Evolutionary conservation across 2,797 vertebrate genomes (phyloP), one percentile per base, ranked within the genome.

Genomic region (Orestias chungarensis): DNA sequence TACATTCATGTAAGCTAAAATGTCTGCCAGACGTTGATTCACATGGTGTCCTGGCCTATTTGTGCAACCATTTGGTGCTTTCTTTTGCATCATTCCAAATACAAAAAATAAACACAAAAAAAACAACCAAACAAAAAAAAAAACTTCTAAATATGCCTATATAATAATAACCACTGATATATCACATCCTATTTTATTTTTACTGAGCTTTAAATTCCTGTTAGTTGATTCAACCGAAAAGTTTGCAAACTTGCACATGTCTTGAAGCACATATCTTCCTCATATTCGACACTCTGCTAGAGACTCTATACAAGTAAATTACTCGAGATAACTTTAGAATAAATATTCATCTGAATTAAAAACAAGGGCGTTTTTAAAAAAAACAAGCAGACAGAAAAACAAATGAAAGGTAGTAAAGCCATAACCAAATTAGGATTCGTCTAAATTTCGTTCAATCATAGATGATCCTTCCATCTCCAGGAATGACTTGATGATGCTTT

Each of bases 221-320:
- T 40, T 61, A n/a, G n/a, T n/a, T n/a, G n/a, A n/a, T n/a, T n/a
- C n/a, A n/a, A n/a, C n/a, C n/a, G n/a, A n/a, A n/a, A n/a, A n/a
- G n/a, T n/a, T n/a, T n/a, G n/a, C n/a, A n/a, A n/a, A n/a, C n/a
- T n/a, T n/a, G n/a, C n/a, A n/a, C n/a, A n/a, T n/a, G n/a, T n/a
- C n/a, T n/a, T n/a, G 64, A 25, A 78, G 69, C 46, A 35, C 23
- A 61, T 49, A 54, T 33, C 64, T 64, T 78, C 77, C 73, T 82
- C 59, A 38, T 12, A 2, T 12, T 52, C 31, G 18, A 8, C 29
- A 23, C 23, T 17, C n/a, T 15, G n/a, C 23, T 40, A n/a, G 23
- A n/a, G 35, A 59, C 55, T 59, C 18, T 17, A 18, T 3, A 35
- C 31, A 35, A 12, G 55, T n/a, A n/a, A 38, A 23, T 35, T 7